Conservation (phyloP, 2,113 vertebrate species). For the Sclerurus mexicanus region DNA sequence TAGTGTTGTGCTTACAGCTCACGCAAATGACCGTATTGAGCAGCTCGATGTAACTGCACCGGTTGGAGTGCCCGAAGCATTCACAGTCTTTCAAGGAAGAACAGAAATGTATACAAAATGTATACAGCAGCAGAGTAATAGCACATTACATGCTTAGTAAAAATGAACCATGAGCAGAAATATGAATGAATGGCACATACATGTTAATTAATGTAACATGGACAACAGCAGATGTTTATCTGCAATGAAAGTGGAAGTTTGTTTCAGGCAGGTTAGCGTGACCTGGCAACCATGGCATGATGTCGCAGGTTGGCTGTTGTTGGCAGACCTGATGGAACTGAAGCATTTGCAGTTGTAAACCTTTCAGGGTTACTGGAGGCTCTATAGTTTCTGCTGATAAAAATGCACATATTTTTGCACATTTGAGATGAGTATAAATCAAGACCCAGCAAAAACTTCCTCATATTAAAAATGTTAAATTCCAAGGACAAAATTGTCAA, state of each 20-base stretch:
- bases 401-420: slow-evolving; percentile 39
- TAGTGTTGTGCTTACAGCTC: slow-evolving; percentile 99
- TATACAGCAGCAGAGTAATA: slow-evolving; percentile 77
- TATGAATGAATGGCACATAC: slow-evolving; percentile 68
- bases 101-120: slow-evolving; percentile 82
- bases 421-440: neutral
- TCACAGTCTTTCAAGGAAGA: slow-evolving; percentile 97
- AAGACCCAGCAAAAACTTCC: neutral
- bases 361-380: slow-evolving; percentile 67
- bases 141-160: slow-evolving; percentile 85
- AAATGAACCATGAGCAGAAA: slow-evolving; percentile 74
- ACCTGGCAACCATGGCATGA: slow-evolving; percentile 58
- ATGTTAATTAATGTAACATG: slow-evolving; percentile 71
- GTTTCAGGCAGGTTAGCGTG: slow-evolving; percentile 79
- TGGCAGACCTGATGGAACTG: slow-evolving; percentile 70
- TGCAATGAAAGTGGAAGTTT: slow-evolving; percentile 65
- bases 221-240: slow-evolving; percentile 70
- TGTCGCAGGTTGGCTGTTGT: slow-evolving; percentile 30
- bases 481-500: neutral
- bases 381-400: slow-evolving; percentile 9
- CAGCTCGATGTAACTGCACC: slow-evolving; percentile 99
- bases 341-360: slow-evolving; percentile 80
- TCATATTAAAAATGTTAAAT: neutral
- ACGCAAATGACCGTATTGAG: slow-evolving; percentile 99
- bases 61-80: slow-evolving; percentile 99